phyloP scores from a whole-genome alignment of 1,140 invertebrate genomes.

The Eupeodes corollae region DNA sequence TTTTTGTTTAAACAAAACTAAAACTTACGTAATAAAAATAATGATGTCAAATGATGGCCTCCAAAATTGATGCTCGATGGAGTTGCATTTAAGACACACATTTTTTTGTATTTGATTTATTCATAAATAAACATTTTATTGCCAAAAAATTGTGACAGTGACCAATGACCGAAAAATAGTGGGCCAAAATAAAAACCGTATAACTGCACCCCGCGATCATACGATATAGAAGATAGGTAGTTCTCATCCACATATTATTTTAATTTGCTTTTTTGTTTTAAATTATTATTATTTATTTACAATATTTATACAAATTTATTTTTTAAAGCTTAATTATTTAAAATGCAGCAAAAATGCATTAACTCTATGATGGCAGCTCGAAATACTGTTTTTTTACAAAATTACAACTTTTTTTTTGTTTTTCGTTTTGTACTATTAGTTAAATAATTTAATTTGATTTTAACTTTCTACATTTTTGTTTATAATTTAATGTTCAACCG shows the following conservation, averaged over 20 bases:
- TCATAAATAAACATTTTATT: too few species aligned
- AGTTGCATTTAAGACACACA: too few species aligned
- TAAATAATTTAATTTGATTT: neutral
- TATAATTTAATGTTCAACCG: constrained; percentile 25
- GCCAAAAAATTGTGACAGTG: too few species aligned
- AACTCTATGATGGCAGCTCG: neutral
- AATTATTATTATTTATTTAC: neutral
- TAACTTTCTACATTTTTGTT: too few species aligned
- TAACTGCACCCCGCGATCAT: neutral
- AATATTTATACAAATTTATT: neutral
- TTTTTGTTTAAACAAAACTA: too few species aligned
- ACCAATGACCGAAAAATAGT: too few species aligned
- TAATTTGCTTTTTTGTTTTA: too few species aligned
- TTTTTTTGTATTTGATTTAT: too few species aligned
- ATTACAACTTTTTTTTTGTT: neutral
- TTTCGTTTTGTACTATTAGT: neutral
- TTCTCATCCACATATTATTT: neutral
- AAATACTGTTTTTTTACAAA: neutral
- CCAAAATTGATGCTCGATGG: too few species aligned
- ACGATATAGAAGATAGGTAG: too few species aligned
- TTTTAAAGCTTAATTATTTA: neutral
- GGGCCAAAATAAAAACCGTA: neutral
- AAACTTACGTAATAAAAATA: too few species aligned
- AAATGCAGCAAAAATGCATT: neutral
- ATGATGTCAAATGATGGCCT: too few species aligned